These are phyloP conservation scores for Mastacembelus armatus DNA, from an alignment of 2,797 vertebrate species.

Conservation along the genomic window DNA sequence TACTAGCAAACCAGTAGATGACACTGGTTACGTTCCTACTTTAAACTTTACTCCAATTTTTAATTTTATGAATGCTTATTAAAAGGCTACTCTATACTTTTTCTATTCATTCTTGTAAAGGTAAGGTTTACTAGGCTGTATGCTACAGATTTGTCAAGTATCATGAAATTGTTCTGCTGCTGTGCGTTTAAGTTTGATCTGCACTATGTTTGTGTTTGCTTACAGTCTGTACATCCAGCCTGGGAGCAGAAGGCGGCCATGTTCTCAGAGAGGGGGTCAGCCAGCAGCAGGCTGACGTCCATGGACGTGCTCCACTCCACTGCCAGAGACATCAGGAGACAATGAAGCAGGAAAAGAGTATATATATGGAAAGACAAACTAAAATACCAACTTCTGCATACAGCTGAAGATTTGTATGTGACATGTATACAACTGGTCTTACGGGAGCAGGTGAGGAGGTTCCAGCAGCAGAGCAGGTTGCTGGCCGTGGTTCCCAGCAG, in stretches of 20 bases:
- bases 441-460: slow-evolving; percentile 95
- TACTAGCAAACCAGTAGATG: neutral
- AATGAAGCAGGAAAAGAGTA: neutral
- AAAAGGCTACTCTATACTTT: too few relatives aligned
- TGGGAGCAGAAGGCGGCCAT: slow-evolving; percentile 88
- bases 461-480: slow-evolving; percentile 94
- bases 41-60: too few relatives aligned
- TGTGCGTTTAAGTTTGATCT: neutral
- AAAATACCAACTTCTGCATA: neutral
- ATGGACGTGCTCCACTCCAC: slow-evolving; percentile 96
- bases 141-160: neutral
- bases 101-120: too few relatives aligned
- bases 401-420: too few relatives aligned
- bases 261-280: slow-evolving; percentile 90
- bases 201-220: slow-evolving; percentile 66
- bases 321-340: slow-evolving; percentile 55
- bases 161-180: neutral
- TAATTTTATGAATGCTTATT: too few relatives aligned
- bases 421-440: slow-evolving; percentile 57
- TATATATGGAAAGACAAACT: fast-evolving
- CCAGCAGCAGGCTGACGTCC: slow-evolving; percentile 84
- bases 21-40: too few relatives aligned
- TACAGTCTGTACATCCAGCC: slow-evolving; percentile 85
- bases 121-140: too few relatives aligned
- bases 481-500: slow-evolving; percentile 88